These are phyloP conservation scores for Gastrophysa polygoni DNA, from an alignment of 2,888 invertebrate genomes.

Conservation along the genomic window DNA sequence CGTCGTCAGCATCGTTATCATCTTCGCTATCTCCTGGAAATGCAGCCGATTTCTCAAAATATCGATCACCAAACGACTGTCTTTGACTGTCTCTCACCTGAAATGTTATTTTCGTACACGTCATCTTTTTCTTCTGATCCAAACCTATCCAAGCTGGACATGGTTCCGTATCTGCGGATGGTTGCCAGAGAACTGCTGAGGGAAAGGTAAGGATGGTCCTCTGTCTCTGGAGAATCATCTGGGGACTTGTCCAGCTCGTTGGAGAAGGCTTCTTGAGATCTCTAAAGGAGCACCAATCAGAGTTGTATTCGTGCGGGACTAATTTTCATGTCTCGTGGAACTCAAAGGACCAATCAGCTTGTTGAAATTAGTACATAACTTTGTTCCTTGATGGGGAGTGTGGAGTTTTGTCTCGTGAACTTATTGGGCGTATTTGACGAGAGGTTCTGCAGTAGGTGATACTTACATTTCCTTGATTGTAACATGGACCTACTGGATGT, in stretches of 20 bases:
- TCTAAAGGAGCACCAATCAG: neutral
- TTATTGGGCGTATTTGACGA: no score
- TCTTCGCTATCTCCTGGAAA: constrained; percentile 36
- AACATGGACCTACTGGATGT: no score
- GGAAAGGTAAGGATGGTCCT: constrained; percentile 76
- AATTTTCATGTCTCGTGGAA: no score
- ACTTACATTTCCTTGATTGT: neutral
- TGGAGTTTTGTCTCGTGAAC: no score
- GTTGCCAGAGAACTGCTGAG: constrained; percentile 65
- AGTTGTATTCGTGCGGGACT: no score
- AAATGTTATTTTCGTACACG: constrained; percentile 56
- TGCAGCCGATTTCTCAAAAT: neutral
- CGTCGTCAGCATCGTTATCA: constrained; percentile 39
- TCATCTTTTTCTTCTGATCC: constrained; percentile 65
- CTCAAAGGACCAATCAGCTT: no score
- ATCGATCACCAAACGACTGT: no score
- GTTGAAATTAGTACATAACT: no score
- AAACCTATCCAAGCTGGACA: constrained; percentile 74
- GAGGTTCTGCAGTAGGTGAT: neutral
- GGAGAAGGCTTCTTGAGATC: constrained; percentile 33
- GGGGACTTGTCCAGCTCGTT: constrained; percentile 69
- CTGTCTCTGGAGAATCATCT: constrained; percentile 72
- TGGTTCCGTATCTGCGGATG: constrained; percentile 68
- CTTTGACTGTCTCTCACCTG: no score
- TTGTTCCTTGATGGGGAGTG: no score